Evolutionary conservation across 35 echinoderm and acorn worm genomes (phyloP).

Genomic region (Holothuria glaberrima): DNA sequence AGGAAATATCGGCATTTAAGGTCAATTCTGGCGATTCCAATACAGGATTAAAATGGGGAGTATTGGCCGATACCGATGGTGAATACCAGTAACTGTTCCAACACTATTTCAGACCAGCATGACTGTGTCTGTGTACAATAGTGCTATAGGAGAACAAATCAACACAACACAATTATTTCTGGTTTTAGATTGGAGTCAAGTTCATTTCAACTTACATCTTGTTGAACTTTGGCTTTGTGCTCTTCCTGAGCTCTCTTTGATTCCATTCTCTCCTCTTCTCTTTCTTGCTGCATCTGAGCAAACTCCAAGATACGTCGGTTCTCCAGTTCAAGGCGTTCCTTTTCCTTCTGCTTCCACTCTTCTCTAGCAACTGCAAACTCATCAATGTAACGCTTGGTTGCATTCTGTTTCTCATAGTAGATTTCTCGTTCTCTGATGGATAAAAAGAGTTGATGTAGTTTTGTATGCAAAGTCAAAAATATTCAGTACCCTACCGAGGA

Average conservation of each 20-base stretch:
- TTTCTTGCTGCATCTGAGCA: conserved; percentile 80
- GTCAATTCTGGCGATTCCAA: no score
- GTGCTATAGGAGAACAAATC: no score
- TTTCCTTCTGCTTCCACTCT: conserved; percentile 89
- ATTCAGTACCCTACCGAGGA: no score
- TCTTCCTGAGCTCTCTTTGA: conserved; percentile 80
- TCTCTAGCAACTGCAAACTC: conserved; percentile 75
- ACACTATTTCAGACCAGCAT: no score
- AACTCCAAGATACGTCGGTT: conserved; percentile 87
- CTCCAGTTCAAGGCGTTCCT: conserved; percentile 81
- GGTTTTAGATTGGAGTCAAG: not conserved
- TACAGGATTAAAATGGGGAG: no score
- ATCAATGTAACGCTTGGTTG: conserved; percentile 89
- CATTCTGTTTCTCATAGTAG: conserved; percentile 81
- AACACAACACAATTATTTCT: no score
- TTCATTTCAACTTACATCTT: conserved; percentile 70
- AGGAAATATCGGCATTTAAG: no score
- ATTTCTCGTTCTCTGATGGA: conserved; percentile 75
- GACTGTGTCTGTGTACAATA: no score
- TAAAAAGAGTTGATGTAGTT: not conserved
- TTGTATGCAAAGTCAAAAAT: no score
- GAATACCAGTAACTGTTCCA: no score
- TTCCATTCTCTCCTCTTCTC: conserved; percentile 96
- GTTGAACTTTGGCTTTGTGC: conserved; percentile 77
- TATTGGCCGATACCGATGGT: no score